Percentiles rank a stretch among this genome's conserved stretches.
phyloP scores from a whole-genome alignment of 2,797 vertebrate genomes.

The Acipenser ruthenus region DNA sequence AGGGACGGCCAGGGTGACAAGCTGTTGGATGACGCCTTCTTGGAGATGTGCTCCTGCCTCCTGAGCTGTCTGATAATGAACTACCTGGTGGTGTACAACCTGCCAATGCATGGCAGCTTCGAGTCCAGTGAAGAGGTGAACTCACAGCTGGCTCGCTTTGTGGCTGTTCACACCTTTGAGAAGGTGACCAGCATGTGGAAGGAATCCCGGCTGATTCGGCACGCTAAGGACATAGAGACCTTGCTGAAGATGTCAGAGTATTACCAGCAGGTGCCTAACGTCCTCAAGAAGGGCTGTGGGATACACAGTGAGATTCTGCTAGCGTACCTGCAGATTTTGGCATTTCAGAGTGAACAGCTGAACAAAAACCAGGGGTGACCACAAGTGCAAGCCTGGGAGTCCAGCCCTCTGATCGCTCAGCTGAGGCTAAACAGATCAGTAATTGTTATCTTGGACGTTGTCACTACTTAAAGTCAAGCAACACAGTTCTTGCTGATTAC shows the following conservation, averaged over 20 bases:
- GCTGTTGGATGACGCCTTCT: constrained; percentile 42
- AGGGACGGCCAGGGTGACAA: constrained; percentile 9
- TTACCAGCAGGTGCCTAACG: constrained; percentile 53
- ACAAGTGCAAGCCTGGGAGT: not conserved
- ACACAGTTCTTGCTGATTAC: no score
- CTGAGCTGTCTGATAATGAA: constrained; percentile 51
- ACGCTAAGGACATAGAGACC: constrained; percentile 64
- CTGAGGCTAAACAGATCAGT: no score
- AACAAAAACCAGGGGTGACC: not conserved
- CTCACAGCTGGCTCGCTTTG: constrained; percentile 32
- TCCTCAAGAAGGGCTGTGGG: constrained; percentile 44
- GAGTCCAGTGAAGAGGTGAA: constrained; percentile 20
- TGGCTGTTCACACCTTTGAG: constrained; percentile 33
- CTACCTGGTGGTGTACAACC: constrained; percentile 46
- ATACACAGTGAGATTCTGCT: constrained; percentile 63
- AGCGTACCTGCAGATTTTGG: constrained; percentile 59
- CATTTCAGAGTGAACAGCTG: constrained; percentile 29
- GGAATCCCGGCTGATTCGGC: constrained; percentile 57
- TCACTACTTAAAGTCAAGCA: no score
- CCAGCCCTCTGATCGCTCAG: not conserved
- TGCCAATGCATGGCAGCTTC: constrained; percentile 22
- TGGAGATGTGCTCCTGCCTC: constrained; percentile 54
- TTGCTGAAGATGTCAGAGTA: constrained; percentile 62
- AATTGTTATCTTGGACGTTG: no score
- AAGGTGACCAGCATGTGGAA: constrained; percentile 47